These are phyloP conservation scores for Pipa parva DNA, from an alignment of 2,113 vertebrate species.

Conservation along the genomic window DNA sequence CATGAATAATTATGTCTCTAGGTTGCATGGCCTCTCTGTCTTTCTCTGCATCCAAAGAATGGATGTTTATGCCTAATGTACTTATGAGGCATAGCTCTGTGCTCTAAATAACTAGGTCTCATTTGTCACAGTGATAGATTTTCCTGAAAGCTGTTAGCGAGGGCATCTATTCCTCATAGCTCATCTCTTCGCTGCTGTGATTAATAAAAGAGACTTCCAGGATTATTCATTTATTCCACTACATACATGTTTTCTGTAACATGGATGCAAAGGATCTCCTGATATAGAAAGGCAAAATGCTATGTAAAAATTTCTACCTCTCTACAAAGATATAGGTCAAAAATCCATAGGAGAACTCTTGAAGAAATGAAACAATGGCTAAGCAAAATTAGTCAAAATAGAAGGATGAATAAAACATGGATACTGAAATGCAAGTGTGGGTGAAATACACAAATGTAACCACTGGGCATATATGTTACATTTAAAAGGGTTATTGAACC, in stretches of 20 bases:
- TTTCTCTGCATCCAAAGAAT: background rate
- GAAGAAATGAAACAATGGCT: too few relatives aligned
- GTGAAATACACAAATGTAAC: too few relatives aligned
- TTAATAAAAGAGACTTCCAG: slow-evolving; percentile 55
- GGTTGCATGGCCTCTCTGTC: background rate
- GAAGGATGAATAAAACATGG: too few relatives aligned
- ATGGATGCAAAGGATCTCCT: slow-evolving; percentile 15
- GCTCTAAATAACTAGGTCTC: slow-evolving; percentile 49
- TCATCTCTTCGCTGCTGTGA: slow-evolving; percentile 54
- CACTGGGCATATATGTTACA: too few relatives aligned
- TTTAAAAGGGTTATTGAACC: too few relatives aligned
- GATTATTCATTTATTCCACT: slow-evolving; percentile 20
- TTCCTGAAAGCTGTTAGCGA: slow-evolving; percentile 59
- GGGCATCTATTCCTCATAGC: slow-evolving; percentile 60
- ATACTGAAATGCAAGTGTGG: too few relatives aligned
- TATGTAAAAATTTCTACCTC: too few relatives aligned
- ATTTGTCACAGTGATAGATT: slow-evolving; percentile 57
- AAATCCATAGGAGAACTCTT: too few relatives aligned
- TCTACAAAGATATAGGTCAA: too few relatives aligned
- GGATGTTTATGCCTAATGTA: slow-evolving; percentile 35
- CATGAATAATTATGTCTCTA: background rate
- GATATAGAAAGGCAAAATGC: too few relatives aligned
- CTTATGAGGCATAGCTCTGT: slow-evolving; percentile 39
- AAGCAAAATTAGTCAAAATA: too few relatives aligned
- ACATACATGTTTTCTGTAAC: slow-evolving; percentile 26